These are phyloP conservation scores for Stictonetta naevosa DNA, from an alignment of 2,113 vertebrate species.

Conservation along the genomic window DNA sequence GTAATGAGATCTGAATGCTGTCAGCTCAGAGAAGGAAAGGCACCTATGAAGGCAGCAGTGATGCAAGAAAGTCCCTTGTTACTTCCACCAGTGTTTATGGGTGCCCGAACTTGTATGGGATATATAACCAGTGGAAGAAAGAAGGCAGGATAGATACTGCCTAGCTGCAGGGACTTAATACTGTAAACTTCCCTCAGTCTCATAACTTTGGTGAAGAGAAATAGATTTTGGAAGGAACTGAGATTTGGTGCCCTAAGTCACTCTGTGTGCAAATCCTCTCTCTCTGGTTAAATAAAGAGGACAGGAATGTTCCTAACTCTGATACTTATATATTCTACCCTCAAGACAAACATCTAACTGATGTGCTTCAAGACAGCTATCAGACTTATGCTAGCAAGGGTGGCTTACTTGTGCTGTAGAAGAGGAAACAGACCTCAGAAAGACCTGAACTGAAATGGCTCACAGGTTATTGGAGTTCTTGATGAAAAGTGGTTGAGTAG, in stretches of 20 bases:
- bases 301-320: neutral
- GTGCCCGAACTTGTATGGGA: neutral
- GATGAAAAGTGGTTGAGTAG: fast-evolving
- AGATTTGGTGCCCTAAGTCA: neutral
- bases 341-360: neutral
- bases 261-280: neutral
- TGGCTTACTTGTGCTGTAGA: neutral
- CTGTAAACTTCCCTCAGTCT: neutral
- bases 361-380: neutral
- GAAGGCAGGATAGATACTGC: neutral
- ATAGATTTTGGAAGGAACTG: neutral
- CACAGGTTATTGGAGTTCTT: neutral
- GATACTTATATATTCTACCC: neutral
- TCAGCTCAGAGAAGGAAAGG: neutral
- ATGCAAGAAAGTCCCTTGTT: neutral
- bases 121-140: neutral
- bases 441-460: neutral
- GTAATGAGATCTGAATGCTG: neutral
- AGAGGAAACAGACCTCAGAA: neutral
- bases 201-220: neutral
- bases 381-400: neutral
- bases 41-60: neutral
- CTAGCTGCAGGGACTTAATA: neutral
- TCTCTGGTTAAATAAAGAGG: neutral
- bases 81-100: neutral